phyloP scores from a whole-genome alignment of 2,797 vertebrate genomes.

The Synaphobranchus kaupii region DNA sequence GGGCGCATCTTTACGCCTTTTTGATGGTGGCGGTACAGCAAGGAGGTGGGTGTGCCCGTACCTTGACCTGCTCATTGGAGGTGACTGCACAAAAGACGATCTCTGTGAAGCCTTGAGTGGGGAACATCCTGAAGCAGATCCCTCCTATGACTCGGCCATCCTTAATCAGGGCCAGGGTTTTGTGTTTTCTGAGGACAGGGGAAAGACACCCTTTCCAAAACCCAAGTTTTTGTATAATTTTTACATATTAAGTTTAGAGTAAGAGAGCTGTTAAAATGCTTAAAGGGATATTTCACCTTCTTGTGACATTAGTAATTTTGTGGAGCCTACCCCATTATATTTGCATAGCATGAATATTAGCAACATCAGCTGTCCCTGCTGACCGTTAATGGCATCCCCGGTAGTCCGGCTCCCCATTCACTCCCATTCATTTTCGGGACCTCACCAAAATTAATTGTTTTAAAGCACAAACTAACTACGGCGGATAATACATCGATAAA shows the following conservation, averaged over 20 bases:
- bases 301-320: too few species aligned
- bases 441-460: too few species aligned
- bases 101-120: constrained; percentile 97
- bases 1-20: background rate
- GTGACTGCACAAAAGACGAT: constrained; percentile 98
- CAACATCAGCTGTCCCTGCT: too few species aligned
- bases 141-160: constrained; percentile 97
- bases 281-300: too few species aligned
- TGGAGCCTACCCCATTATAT: too few species aligned
- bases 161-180: constrained; percentile 96
- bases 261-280: background rate
- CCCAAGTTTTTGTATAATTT: background rate
- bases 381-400: too few species aligned
- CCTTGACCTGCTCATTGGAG: constrained; percentile 98
- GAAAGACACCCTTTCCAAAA: background rate
- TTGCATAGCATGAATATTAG: too few species aligned
- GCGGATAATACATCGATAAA: too few species aligned
- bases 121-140: constrained; percentile 99
- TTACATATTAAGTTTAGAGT: background rate
- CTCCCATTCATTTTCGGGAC: too few species aligned
- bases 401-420: too few species aligned
- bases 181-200: constrained; percentile 85
- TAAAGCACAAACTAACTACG: too few species aligned
- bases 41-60: constrained; percentile 47
- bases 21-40: background rate